Evolutionary conservation across 2,797 vertebrate genomes (phyloP).

Genomic region (Urosaurus nigricauda): DNA sequence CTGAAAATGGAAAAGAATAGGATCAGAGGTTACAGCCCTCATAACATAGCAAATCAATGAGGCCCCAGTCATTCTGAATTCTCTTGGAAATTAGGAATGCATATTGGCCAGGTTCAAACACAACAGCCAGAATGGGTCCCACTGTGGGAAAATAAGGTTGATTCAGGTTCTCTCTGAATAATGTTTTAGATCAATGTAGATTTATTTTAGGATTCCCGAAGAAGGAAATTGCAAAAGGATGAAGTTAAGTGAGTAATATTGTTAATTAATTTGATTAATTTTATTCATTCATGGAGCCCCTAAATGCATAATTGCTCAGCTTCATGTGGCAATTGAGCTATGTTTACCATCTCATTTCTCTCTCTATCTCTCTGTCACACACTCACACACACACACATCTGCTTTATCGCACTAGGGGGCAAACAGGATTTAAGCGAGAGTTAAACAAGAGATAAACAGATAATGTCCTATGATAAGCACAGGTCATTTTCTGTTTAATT

Average conservation of each 20-base stretch:
- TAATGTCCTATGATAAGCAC: too few relatives aligned
- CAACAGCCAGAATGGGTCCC: conserved; percentile 25
- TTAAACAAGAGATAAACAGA: too few relatives aligned
- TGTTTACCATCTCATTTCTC: not conserved
- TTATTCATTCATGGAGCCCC: not conserved
- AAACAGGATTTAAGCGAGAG: too few relatives aligned
- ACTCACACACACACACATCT: too few relatives aligned
- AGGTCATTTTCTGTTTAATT: too few relatives aligned
- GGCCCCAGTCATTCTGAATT: conserved; percentile 9
- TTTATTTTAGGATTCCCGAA: conserved; percentile 3
- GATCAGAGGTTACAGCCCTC: not conserved
- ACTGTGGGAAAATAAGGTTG: not conserved
- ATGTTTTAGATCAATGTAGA: not conserved
- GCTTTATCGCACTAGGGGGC: too few relatives aligned
- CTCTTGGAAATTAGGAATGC: not conserved
- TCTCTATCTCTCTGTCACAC: too few relatives aligned
- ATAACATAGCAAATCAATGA: not conserved
- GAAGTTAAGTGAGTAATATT: not conserved
- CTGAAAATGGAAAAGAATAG: not conserved
- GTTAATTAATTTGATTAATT: conserved; percentile 29
- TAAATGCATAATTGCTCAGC: not conserved
- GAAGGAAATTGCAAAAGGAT: conserved; percentile 19
- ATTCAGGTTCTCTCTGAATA: conserved; percentile 9
- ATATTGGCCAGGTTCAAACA: conserved; percentile 7
- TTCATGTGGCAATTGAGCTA: not conserved